Base-by-base conservation (phyloP, 2,888 invertebrate genomes). In the Eupithecia abbreviata region DNA sequence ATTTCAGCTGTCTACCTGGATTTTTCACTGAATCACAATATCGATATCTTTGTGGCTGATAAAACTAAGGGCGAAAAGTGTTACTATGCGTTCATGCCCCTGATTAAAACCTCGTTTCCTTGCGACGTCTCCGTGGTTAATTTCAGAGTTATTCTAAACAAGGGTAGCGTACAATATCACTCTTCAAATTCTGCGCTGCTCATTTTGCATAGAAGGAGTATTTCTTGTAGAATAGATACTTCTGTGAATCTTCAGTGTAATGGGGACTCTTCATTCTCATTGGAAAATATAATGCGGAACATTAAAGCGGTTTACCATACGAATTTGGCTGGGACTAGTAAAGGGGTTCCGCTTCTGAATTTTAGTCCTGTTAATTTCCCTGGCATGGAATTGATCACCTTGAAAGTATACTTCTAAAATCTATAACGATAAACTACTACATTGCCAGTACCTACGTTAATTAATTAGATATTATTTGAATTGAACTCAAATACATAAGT, bases 41-140 rank as follows among this genome's bases (percentile, higher is more conserved):
- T 91, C 73, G 94, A 94, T 77, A 79, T 93, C 58, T 94, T 89
- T 80, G 76, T 92, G 4, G 87, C 92, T 30, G 86, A 90, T 73
- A 89, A 86, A 74, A 89, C 87, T 76, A 83, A 84, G 41, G 84
- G 87, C 4, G 80, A 87, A 47, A 80, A 86, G 13, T 89, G 90
- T 74, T 84, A 90, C 77, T 93, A 89, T 77, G 83, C 87, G 5
- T 92, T 90, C 82, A 80, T 93, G 47, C 93, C 93, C 2, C 84
- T 94, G 77, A 84, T 93, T 30, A 92, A 90, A 82, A 86, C 85
- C 7, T 82, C 90, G 2, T 92, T 93, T 82, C 94, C 94, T 2
- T 93, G 94, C 82, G 93, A 93, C 81, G 86, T 93, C 4, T 81
- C 85, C 0, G 81, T 94, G n/a, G 72, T 94, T 2, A 93, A 90